A percentile compares a stretch with the other conserved stretches of the same genome.
Evolutionary conservation across 2,888 invertebrate species (phyloP).

Genomic region (Melinaea marsaeus): DNA sequence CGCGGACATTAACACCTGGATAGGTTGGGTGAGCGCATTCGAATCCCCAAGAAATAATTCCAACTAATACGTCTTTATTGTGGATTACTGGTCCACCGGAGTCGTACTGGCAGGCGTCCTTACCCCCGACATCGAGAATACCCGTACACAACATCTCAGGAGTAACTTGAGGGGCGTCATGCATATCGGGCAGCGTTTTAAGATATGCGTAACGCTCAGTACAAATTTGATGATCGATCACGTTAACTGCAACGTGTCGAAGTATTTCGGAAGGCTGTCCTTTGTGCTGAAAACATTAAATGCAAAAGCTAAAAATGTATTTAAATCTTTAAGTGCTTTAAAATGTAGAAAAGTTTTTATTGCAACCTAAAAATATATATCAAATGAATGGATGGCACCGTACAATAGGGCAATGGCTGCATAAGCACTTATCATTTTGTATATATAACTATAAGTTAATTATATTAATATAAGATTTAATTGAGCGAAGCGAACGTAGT

Average conservation of each 20-base stretch:
- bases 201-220: conserved; percentile 41
- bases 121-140: conserved; percentile 44
- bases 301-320: not conserved
- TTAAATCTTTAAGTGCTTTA: not conserved
- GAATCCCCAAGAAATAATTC: conserved; percentile 71
- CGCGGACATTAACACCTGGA: conserved; percentile 72
- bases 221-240: conserved; percentile 43
- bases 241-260: conserved; percentile 41
- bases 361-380: not conserved
- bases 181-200: conserved; percentile 10
- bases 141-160: conserved; percentile 54
- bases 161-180: conserved; percentile 34
- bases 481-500: no score
- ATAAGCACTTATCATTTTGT: no score
- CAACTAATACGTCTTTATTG: conserved; percentile 44
- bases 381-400: not conserved
- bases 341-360: not conserved
- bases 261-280: conserved; percentile 30
- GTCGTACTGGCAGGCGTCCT: conserved; percentile 49
- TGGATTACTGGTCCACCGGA: conserved; percentile 51
- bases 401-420: no score
- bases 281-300: conserved; percentile 24
- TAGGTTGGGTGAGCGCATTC: conserved; percentile 63
- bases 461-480: no score
- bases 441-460: no score